Evolutionary conservation across 2,888 invertebrate genomes (phyloP), one percentile per base, ranked within the genome.

Genomic region (Chironomus riparius): DNA sequence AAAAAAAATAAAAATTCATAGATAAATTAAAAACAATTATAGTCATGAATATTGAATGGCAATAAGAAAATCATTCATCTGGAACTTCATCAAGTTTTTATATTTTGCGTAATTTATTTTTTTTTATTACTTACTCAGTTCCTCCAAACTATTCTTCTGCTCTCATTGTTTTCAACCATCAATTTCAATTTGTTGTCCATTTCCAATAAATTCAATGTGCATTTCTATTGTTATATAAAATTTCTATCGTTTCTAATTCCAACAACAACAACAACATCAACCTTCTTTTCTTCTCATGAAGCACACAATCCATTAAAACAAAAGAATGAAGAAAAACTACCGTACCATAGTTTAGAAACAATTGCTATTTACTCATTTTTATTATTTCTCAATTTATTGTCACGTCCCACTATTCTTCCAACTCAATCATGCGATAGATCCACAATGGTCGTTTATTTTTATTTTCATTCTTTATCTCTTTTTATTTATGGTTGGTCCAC

Each of bases 321-420:
- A 71, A 56, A 71, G 50, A n/a, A n/a, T n/a, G n/a, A 71, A 47
- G 50, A 50, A 50, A 50, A 50, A 50, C 50, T n/a, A n/a, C 50
- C 38, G 50, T 50, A n/a, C n/a, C 15, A 15, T 50, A 50, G n/a
- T 50, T 15, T 50, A 5, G 6, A n/a, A 15, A 15, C 50, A 50
- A 50, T 50, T 50, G 50, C 38, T 38, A 38, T 38, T 38, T 50
- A 50, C 50, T n/a, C 50, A 50, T 50, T 50, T 15, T 50, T 15
- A 50, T 50, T 50, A 50, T 50, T 50, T 50, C 50, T 50, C 50
- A 50, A 50, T 50, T 70, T 71, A 71, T 71, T 50, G 71, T 71
- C 71, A 71, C 71, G 71, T 71, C 71, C 71, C 50, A 38, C 71
- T 15, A 71, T 71, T 71, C 48, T 71, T 71, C 71, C 12, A n/a